phyloP scores from a whole-genome alignment of 2,888 invertebrate species.

The Heliconius hortense region DNA sequence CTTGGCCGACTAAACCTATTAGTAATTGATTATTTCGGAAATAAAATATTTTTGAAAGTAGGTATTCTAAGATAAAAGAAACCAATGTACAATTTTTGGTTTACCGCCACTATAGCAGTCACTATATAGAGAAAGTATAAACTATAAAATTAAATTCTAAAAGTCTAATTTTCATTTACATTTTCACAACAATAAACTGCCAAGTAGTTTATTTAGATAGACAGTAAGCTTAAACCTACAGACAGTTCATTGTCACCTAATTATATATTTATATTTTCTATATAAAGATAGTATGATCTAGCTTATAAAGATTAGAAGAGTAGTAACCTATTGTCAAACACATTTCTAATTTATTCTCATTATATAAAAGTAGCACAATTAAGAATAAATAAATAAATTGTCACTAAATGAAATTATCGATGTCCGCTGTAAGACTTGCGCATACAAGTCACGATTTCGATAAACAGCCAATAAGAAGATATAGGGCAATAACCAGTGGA shows the following conservation, averaged over 20 bases:
- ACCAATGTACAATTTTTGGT: not conserved
- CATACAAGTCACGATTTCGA: constrained; percentile 70
- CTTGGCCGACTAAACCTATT: not conserved
- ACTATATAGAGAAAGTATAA: constrained; percentile 9
- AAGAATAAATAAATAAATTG: constrained; percentile 42
- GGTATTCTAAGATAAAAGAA: not conserved
- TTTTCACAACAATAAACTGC: not conserved
- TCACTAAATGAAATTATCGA: constrained; percentile 38
- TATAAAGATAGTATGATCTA: not conserved
- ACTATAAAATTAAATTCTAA: constrained; percentile 2
- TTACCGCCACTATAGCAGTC: not conserved
- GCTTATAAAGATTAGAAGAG: not conserved
- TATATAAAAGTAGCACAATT: constrained; percentile 34
- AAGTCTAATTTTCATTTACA: not conserved
- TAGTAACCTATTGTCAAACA: not conserved
- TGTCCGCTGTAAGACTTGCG: constrained; percentile 46
- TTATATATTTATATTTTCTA: not conserved
- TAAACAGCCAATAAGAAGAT: constrained; percentile 63
- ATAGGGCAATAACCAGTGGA: constrained; percentile 54
- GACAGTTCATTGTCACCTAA: not conserved
- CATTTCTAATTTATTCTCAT: constrained; percentile 1
- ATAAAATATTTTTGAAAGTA: not conserved
- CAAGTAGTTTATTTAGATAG: not conserved
- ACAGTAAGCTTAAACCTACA: not conserved
- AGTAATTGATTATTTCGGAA: not conserved